These are phyloP conservation scores for Globodera ellingtonae DNA, from an alignment of 1,140 invertebrate species.

Conservation along the genomic window DNA sequence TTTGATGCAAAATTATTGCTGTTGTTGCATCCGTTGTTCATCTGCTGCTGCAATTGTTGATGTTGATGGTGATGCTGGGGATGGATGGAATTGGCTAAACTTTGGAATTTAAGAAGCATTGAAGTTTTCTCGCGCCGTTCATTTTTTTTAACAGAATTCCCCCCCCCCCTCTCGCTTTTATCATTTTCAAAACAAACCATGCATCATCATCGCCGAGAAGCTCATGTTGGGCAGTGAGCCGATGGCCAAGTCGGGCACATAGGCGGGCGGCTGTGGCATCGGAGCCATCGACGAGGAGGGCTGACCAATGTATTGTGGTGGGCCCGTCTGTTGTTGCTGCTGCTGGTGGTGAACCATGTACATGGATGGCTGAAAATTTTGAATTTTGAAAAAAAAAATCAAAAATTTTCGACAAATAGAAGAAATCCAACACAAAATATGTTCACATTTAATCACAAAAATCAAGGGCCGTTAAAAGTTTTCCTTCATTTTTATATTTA, in stretches of 20 bases:
- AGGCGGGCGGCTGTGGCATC: slow-evolving; percentile 23
- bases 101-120: too few relatives aligned
- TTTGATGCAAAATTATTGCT: not conserved
- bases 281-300: not conserved
- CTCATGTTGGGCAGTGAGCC: slow-evolving; percentile 43
- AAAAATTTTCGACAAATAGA: too few relatives aligned
- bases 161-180: too few relatives aligned
- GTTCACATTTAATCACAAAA: too few relatives aligned
- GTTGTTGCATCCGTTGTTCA: not conserved
- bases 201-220: slow-evolving; percentile 3
- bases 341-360: not conserved
- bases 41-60: slow-evolving; percentile 9
- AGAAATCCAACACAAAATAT: too few relatives aligned
- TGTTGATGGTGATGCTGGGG: not conserved
- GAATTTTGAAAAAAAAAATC: too few relatives aligned
- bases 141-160: too few relatives aligned
- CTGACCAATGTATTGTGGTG: slow-evolving; percentile 7
- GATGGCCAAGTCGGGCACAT: slow-evolving; percentile 34
- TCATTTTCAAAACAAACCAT: not conserved
- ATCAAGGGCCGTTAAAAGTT: too few relatives aligned
- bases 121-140: too few relatives aligned
- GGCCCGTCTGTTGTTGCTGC: slow-evolving; percentile 4
- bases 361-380: not conserved
- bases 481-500: too few relatives aligned
- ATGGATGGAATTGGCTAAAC: too few relatives aligned